phyloP scores from a whole-genome alignment of 2,797 vertebrate genomes.

The Lophotriccus pileatus region DNA sequence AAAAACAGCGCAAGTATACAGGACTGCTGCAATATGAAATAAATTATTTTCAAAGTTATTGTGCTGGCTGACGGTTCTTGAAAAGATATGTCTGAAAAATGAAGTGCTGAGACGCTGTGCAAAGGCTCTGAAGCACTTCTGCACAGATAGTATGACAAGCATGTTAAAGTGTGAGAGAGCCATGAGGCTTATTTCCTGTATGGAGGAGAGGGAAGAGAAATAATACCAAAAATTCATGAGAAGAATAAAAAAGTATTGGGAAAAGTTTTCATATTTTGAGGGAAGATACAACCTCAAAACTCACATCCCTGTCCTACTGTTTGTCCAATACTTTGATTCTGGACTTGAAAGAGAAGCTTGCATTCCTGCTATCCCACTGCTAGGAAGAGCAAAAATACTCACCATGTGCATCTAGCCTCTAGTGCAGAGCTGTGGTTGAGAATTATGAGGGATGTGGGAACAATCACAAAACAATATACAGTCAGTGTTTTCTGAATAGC shows the following conservation, averaged over 20 bases:
- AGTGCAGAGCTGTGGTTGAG: neutral
- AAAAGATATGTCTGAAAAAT: neutral
- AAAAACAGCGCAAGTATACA: neutral
- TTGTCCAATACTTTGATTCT: conserved; percentile 14
- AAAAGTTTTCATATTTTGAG: neutral
- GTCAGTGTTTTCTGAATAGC: neutral
- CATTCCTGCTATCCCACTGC: neutral
- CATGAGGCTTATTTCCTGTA: neutral
- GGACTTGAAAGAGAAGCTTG: neutral
- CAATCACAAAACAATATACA: neutral
- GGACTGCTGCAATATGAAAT: neutral
- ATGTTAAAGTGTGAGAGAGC: neutral
- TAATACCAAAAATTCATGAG: neutral
- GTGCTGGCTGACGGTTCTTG: neutral
- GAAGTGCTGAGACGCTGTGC: neutral
- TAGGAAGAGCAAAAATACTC: neutral
- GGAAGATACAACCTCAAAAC: neutral
- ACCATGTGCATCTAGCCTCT: neutral
- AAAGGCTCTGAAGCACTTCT: neutral
- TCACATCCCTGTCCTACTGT: neutral
- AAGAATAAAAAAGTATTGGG: neutral
- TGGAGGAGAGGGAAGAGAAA: neutral
- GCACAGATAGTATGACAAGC: neutral
- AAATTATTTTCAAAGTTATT: neutral
- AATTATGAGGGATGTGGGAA: neutral